Evolutionary conservation across 2,113 vertebrate species (phyloP).

Genomic region (Tachysurus fulvidraco): DNA sequence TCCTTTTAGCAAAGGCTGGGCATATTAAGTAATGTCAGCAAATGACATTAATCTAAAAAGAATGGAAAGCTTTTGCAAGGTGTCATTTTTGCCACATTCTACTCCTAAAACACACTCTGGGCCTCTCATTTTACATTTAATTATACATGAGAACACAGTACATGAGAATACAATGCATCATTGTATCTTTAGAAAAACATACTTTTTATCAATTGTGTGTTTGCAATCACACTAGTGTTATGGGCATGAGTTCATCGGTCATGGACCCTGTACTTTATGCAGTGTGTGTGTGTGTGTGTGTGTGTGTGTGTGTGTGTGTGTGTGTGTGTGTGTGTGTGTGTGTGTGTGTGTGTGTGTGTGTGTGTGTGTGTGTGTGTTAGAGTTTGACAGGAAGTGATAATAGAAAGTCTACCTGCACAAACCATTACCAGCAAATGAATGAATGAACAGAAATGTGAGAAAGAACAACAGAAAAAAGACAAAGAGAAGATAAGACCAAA

Average conservation of each 20-base stretch:
- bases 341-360: too few species aligned
- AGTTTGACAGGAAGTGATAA: constrained; percentile 23
- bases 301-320: not conserved
- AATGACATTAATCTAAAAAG: not conserved
- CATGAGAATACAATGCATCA: not conserved
- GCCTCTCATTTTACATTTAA: not conserved
- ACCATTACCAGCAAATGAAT: constrained; percentile 10
- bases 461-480: not conserved
- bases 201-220: constrained; percentile 40
- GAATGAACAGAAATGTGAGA: not conserved
- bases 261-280: not conserved
- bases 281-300: not conserved
- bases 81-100: not conserved
- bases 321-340: not conserved
- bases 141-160: not conserved
- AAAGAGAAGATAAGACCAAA: not conserved
- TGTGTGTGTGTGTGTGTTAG: not conserved
- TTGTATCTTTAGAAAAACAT: constrained; percentile 25
- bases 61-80: not conserved
- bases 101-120: not conserved
- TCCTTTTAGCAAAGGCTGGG: not conserved
- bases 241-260: not conserved
- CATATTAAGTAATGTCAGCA: not conserved
- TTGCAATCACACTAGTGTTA: constrained; percentile 24
- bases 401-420: not conserved